Evolutionary conservation across 2,113 vertebrate species (phyloP).

Genomic region (Dipodomys spectabilis): DNA sequence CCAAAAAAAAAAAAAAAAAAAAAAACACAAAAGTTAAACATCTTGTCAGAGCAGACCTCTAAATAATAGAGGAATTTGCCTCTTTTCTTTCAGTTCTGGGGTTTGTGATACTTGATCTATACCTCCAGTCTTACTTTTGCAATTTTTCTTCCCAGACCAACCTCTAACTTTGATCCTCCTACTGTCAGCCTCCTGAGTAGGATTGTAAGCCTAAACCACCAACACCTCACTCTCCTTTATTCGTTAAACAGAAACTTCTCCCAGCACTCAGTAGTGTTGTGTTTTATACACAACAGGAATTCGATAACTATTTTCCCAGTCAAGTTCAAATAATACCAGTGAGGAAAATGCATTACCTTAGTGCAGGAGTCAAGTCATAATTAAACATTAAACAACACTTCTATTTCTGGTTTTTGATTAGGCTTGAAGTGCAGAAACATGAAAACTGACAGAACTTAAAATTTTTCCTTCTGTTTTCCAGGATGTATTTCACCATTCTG

Average conservation of each 20-base stretch:
- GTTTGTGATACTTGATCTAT: too few species aligned
- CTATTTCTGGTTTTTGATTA: slow-evolving; percentile 24
- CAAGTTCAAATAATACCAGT: slow-evolving; percentile 42
- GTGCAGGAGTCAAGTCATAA: slow-evolving; percentile 25
- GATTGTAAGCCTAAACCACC: too few species aligned
- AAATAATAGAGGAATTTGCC: neutral
- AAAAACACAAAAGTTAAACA: slow-evolving; percentile 60
- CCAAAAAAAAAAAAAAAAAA: neutral
- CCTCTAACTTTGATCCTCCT: too few species aligned
- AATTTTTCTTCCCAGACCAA: too few species aligned
- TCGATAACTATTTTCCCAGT: slow-evolving; percentile 34
- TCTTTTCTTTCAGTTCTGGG: neutral
- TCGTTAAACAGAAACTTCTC: slow-evolving; percentile 46
- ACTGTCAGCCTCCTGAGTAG: too few species aligned
- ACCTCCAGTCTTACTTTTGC: too few species aligned
- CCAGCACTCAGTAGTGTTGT: neutral
- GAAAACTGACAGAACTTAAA: neutral
- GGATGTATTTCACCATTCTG: slow-evolving; percentile 27
- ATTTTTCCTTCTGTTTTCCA: slow-evolving; percentile 3
- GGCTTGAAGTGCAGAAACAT: neutral
- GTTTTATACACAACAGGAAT: neutral
- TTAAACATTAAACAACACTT: slow-evolving; percentile 11
- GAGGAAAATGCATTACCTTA: slow-evolving; percentile 23
- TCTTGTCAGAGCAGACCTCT: slow-evolving; percentile 22
- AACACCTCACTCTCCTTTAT: neutral